These are phyloP conservation scores for Fistularia commersonii DNA, from an alignment of 2,797 vertebrate genomes.

Conservation along the genomic window DNA sequence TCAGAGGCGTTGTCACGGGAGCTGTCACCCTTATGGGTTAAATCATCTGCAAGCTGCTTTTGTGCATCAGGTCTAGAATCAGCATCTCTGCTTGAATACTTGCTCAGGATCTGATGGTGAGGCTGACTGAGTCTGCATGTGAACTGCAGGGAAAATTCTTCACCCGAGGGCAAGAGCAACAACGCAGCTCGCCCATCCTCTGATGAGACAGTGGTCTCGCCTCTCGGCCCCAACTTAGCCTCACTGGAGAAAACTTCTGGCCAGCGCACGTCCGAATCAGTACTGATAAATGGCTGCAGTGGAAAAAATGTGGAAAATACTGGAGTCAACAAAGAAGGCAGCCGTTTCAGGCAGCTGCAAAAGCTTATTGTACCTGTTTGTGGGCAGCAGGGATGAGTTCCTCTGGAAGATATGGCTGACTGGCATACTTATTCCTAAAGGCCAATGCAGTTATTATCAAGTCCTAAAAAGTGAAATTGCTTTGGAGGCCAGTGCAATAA, in stretches of 20 bases:
- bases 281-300: slow-evolving; percentile 56
- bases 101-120: slow-evolving; percentile 13
- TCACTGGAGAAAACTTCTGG: slow-evolving; percentile 51
- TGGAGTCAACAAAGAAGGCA: neutral
- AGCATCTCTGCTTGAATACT: slow-evolving; percentile 24
- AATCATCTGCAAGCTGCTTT: slow-evolving; percentile 22
- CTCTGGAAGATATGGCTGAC: slow-evolving; percentile 80
- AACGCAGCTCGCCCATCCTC: slow-evolving; percentile 77
- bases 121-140: slow-evolving; percentile 78
- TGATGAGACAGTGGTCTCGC: slow-evolving; percentile 72
- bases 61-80: slow-evolving; percentile 19
- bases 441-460: slow-evolving; percentile 73
- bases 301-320: neutral
- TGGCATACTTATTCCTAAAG: slow-evolving; percentile 84
- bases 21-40: slow-evolving; percentile 7
- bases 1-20: slow-evolving; percentile 4
- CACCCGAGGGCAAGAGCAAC: slow-evolving; percentile 72
- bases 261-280: slow-evolving; percentile 76
- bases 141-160: slow-evolving; percentile 84
- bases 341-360: neutral
- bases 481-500: neutral
- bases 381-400: slow-evolving; percentile 69
- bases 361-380: slow-evolving; percentile 70
- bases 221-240: slow-evolving; percentile 41
- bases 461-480: slow-evolving; percentile 60